Conservation (phyloP, 2,888 invertebrate species). For the Xylocampa areola region DNA sequence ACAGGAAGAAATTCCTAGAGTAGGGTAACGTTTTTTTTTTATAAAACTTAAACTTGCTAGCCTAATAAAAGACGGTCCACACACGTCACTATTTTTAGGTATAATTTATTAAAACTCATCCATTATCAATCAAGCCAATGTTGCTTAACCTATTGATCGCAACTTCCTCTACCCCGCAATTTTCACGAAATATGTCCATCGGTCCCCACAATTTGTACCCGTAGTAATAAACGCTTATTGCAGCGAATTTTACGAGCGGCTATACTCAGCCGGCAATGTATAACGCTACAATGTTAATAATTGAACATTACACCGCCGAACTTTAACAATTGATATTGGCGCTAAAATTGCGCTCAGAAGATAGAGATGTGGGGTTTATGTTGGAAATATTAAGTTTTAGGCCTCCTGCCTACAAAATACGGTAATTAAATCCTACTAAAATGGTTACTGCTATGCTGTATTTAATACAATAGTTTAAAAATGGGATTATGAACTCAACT, state of each 20-base stretch:
- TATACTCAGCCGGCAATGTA: constrained; percentile 19
- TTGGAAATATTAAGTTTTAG: neutral
- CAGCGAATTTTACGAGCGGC: constrained; percentile 31
- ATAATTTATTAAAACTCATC: too few relatives aligned
- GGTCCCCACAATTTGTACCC: constrained; percentile 24
- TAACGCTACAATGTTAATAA: constrained; percentile 25
- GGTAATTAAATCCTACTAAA: too few relatives aligned
- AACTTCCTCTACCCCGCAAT: constrained; percentile 5
- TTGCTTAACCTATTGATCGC: neutral
- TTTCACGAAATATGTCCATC: constrained; percentile 20
- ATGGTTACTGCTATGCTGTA: too few relatives aligned
- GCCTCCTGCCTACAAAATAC: too few relatives aligned
- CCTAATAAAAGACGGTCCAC: too few relatives aligned
- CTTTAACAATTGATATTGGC: constrained; percentile 7
- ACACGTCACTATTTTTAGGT: too few relatives aligned
- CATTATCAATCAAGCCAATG: too few relatives aligned
- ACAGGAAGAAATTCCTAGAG: too few relatives aligned
- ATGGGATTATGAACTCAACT: too few relatives aligned
- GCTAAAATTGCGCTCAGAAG: neutral
- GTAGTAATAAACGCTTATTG: constrained; percentile 35
- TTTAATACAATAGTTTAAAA: too few relatives aligned
- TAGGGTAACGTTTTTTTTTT: too few relatives aligned
- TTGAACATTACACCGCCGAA: constrained; percentile 2
- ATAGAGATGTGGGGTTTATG: neutral
- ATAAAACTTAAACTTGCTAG: too few relatives aligned